Base-by-base conservation (phyloP, 2,888 invertebrate species). In the Tholera decimalis region DNA sequence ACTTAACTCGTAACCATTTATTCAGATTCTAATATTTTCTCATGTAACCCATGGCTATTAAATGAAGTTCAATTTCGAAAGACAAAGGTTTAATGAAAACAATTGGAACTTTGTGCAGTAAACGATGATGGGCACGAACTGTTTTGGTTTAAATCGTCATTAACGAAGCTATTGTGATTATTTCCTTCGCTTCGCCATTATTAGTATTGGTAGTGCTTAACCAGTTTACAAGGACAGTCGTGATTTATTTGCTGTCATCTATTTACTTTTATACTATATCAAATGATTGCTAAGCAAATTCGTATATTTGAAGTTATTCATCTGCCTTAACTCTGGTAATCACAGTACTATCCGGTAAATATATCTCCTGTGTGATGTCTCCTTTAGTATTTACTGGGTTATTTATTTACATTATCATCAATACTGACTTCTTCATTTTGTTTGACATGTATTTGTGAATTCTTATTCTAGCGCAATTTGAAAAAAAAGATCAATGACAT, bases 1-100 rank as follows among this genome's bases (percentile, higher is more conserved):
- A 80, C 79, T 28, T 46, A 80, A 62, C 41, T 47, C 61, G 37
- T 39, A 61, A 37, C n/a, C 30, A 33, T 56, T 70, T 57, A 73
- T 62, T 68, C 13, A 33, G 26, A 50, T 51, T 47, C 28, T 7
- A 44, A 41, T 35, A 55, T 56, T 22, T 44, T 53, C 18, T 30
- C 20, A 58, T 9, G 13, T 8, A 30, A 22, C 15, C 53, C 13
- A 26, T 35, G 15, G 9, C 37, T 20, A 37, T 20, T 4, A 18
- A 24, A n/a, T 3, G 1, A 26, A 15, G 2, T 43, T 37, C 20
- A 15, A 22, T 18, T 18, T 20, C 3, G 20, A 3, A 18, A 18
- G n/a, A 46, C 11, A 9, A 26, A 46, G 26, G n/a, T 28, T 26
- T 46, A 46, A 46, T 46, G 0, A 28, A 18, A 30, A 15, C 9